Evolutionary conservation across 2,797 vertebrate genomes (phyloP).

Genomic region (Argentina silus): DNA sequence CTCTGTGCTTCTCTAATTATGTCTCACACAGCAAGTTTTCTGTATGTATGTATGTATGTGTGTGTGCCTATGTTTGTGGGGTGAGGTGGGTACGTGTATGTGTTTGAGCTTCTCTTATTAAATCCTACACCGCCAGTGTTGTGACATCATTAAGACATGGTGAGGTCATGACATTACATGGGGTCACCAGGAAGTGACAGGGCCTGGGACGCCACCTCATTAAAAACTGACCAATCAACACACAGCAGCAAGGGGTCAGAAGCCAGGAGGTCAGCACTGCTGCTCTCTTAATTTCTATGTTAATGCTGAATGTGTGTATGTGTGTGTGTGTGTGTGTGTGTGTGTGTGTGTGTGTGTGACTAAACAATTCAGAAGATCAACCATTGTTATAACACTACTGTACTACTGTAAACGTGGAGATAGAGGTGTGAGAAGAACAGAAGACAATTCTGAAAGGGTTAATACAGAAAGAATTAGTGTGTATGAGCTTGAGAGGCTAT

Average conservation of each 20-base stretch:
- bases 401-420: no score
- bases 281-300: neutral
- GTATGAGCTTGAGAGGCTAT: no score
- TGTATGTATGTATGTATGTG: neutral
- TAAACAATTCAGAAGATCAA: neutral
- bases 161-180: no score
- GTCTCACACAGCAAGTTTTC: neutral
- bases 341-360: neutral
- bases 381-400: no score
- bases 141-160: no score
- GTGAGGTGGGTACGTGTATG: neutral
- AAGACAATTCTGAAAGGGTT: no score
- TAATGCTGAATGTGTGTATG: conserved; percentile 11
- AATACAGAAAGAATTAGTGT: no score
- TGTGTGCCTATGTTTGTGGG: neutral
- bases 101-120: neutral
- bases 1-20: neutral
- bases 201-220: no score
- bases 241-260: neutral
- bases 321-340: conserved; percentile 7
- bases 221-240: neutral
- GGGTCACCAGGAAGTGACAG: no score
- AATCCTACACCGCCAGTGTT: no score
- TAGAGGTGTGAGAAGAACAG: no score
- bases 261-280: conserved; percentile 1